phyloP scores from a whole-genome alignment of 2,797 vertebrate genomes.

The Graptemys geographica region DNA sequence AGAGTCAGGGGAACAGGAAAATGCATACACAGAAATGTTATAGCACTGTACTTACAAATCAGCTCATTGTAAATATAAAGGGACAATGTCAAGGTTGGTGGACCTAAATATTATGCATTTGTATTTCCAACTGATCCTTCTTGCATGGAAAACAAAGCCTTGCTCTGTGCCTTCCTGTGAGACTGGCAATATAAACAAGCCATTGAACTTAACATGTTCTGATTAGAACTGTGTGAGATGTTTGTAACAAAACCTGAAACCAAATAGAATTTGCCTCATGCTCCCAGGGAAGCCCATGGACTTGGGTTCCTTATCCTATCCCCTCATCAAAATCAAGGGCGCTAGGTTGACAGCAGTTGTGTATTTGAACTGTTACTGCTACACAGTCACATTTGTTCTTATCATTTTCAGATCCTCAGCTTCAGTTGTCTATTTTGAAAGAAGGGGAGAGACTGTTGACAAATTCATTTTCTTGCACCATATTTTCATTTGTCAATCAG shows the following conservation, averaged over 20 bases:
- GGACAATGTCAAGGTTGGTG: not conserved
- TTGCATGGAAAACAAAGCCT: not conserved
- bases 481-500: conserved; percentile 16
- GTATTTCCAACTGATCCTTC: not conserved
- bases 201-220: not conserved
- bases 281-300: not conserved
- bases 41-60: not conserved
- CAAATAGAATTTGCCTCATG: not conserved
- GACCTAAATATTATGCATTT: not conserved
- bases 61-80: not conserved
- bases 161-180: not conserved
- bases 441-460: not conserved
- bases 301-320: not conserved
- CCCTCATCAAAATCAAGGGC: not conserved
- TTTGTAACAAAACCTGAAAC: not conserved
- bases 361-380: conserved; percentile 18
- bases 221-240: not conserved
- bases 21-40: not conserved
- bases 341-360: not conserved
- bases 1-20: not conserved
- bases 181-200: not conserved
- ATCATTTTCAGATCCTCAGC: not conserved
- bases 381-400: not conserved
- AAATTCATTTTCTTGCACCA: conserved; percentile 29
- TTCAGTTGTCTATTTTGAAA: conserved; percentile 30